Evolutionary conservation across 2,797 vertebrate species (phyloP), one percentile per base, ranked within the genome.

Genomic region (Limosa lapponica): DNA sequence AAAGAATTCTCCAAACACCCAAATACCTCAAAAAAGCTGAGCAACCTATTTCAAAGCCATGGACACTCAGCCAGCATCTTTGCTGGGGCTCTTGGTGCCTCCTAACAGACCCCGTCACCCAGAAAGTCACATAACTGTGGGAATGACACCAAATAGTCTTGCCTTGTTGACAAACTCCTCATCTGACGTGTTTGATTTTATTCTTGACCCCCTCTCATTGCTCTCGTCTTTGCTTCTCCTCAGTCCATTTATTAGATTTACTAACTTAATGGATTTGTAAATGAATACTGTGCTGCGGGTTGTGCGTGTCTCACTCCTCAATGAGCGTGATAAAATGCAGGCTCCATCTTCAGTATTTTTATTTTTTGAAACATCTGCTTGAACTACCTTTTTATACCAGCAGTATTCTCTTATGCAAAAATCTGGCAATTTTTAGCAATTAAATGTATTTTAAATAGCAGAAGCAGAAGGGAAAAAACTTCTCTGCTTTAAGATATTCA

Each of bases 321-420:
- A 37, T 15, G 34, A 81, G 72, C 10, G 11, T 24, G 37, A 62
- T 16, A 51, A 85, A 91, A 55, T 2, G 3, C 55, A 54, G 52
- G 17, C 32, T 72, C 41, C 16, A 2, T 8, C 49, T 49, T 36
- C 61, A 34, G 15, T 6, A 1, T 16, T 83, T 77, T 79, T 41
- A 24, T 36, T 78, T 87, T 77, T 39, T 5, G 24, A 93, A 81
- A 89, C 13, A 59, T 61, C 61, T 93, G 32, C 28, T 94, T 41
- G 25, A 91, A 17, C 18, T 39, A 10, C 27, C 24, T 85, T 48
- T n/a, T 67, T 11, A 12, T 3, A 32, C 17, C 25, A 58, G 23
- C 32, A 79, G 16, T 27, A n/a, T 24, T 59, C 36, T 59, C 18
- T 84, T 19, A n/a, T 7, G 14, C 61, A 30, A 72, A 89, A 32